These are phyloP conservation scores for Athripsodes cinereus DNA, from an alignment of 2,888 invertebrate species.

Conservation along the genomic window DNA sequence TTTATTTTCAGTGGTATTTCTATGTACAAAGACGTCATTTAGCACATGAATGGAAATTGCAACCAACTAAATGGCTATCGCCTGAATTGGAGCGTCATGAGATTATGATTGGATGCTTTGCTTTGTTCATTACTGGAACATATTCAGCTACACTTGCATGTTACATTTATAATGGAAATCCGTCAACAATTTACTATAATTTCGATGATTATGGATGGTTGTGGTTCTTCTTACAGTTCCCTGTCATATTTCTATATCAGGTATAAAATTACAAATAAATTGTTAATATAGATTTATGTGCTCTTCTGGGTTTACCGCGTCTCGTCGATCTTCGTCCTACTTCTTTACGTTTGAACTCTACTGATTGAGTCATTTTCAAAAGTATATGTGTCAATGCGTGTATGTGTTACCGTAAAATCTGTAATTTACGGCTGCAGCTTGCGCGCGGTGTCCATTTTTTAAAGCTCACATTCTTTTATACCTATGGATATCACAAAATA, in stretches of 20 bases:
- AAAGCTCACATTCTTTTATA: no score
- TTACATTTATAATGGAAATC: constrained; percentile 62
- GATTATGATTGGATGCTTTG: constrained; percentile 56
- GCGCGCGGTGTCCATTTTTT: no score
- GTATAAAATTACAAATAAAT: no score
- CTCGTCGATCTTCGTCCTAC: no score
- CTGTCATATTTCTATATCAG: constrained; percentile 56
- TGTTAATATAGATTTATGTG: no score
- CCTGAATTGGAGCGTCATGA: constrained; percentile 64
- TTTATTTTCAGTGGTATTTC: constrained; percentile 74
- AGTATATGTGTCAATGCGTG: no score
- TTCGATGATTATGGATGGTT: constrained; percentile 57
- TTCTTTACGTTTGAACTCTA: no score
- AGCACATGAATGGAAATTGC: constrained; percentile 67
- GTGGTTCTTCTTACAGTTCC: constrained; percentile 62
- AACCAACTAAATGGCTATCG: constrained; percentile 61
- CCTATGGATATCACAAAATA: no score
- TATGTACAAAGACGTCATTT: constrained; percentile 56
- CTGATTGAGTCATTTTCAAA: no score
- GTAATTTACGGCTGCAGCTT: no score
- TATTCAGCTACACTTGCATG: constrained; percentile 57
- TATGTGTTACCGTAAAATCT: no score
- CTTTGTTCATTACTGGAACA: constrained; percentile 50
- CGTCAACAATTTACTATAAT: constrained; percentile 58
- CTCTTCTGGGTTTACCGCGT: no score